Conservation (phyloP, 2,797 vertebrate species). For the Anguilla marmorata region DNA sequence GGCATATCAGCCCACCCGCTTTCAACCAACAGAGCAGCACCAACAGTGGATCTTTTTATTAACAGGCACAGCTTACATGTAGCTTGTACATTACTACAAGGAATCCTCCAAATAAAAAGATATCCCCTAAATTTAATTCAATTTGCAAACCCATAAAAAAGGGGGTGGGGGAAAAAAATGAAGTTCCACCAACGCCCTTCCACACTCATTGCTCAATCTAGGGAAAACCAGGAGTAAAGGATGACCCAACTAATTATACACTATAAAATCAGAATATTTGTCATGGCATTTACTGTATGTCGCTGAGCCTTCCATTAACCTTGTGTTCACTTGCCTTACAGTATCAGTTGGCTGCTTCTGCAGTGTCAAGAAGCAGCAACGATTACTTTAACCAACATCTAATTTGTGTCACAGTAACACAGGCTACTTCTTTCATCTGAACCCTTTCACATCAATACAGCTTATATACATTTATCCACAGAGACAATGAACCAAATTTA, state of each 20-base stretch:
- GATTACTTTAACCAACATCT: background rate
- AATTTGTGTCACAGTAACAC: background rate
- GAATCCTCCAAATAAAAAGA: slow-evolving; percentile 68
- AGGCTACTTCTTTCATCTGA: background rate
- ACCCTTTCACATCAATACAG: background rate
- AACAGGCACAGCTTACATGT: slow-evolving; percentile 78
- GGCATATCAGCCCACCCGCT: background rate
- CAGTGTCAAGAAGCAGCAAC: background rate
- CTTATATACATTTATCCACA: background rate
- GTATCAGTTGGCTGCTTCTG: background rate
- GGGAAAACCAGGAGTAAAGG: background rate
- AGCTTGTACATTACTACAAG: slow-evolving; percentile 73
- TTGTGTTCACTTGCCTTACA: background rate
- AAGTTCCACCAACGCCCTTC: background rate
- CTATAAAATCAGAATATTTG: background rate
- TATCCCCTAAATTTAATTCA: slow-evolving; percentile 66
- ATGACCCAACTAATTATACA: background rate
- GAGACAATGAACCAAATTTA: background rate
- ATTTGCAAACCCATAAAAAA: slow-evolving; percentile 67
- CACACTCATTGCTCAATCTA: background rate
- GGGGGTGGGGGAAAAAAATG: slow-evolving; percentile 42
- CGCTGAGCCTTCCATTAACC: background rate
- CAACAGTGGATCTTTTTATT: slow-evolving; percentile 73
- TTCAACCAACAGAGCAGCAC: slow-evolving; percentile 3
- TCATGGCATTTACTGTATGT: background rate